Conservation (phyloP, 2,888 invertebrate species). For the Leucania comma region DNA sequence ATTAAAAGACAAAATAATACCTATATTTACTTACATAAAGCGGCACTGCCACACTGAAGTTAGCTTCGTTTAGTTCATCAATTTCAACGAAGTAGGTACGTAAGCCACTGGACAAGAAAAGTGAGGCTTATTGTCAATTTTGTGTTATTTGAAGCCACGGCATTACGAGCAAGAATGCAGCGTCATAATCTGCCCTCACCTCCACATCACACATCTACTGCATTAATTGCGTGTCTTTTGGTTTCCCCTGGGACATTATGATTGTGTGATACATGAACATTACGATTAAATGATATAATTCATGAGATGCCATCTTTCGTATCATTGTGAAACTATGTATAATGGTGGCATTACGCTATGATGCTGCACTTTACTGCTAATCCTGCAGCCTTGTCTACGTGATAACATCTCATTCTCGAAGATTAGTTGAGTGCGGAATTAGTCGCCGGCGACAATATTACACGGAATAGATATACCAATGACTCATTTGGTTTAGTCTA, state of each 20-base stretch:
- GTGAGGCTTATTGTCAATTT: background rate
- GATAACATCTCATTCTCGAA: slow-evolving; percentile 40
- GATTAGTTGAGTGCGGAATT: slow-evolving; percentile 24
- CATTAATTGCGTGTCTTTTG: no score
- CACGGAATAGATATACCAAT: background rate
- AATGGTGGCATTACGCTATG: slow-evolving; percentile 12
- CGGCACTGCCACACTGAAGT: background rate
- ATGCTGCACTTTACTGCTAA: slow-evolving; percentile 37
- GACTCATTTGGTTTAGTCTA: slow-evolving; percentile 9
- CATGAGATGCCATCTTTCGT: background rate
- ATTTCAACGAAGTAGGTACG: background rate
- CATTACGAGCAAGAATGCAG: background rate
- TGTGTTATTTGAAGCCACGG: no score
- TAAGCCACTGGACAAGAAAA: background rate
- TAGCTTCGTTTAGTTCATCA: background rate
- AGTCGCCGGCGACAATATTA: slow-evolving; percentile 20
- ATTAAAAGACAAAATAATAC: no score
- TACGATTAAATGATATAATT: no score
- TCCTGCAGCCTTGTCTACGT: slow-evolving; percentile 31
- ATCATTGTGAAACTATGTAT: slow-evolving; percentile 10
- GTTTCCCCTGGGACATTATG: background rate
- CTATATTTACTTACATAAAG: background rate
- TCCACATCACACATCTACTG: background rate
- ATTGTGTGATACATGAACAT: background rate
- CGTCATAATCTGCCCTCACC: background rate